Conservation (phyloP, 2,888 invertebrate species). For the Schizaphis graminum region DNA sequence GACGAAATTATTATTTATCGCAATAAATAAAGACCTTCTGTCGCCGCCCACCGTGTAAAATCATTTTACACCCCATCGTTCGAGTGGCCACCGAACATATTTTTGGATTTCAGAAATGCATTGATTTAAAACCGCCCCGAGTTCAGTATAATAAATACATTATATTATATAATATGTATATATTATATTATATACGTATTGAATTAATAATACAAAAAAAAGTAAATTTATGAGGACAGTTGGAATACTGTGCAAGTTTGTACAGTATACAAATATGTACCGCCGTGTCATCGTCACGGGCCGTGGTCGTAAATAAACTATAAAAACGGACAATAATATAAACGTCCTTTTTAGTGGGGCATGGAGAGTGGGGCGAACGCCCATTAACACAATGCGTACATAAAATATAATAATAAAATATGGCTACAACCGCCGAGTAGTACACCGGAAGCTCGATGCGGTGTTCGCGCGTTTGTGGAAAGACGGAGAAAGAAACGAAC, state of each 20-base stretch:
- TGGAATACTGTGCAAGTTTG: background rate
- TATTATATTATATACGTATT: background rate
- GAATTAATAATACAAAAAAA: constrained; percentile 10
- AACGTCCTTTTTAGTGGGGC: background rate
- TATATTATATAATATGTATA: background rate
- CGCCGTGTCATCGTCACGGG: background rate
- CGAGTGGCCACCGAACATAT: background rate
- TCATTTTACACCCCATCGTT: background rate
- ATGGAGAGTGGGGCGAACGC: background rate
- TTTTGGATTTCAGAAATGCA: background rate
- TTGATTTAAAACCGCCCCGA: background rate
- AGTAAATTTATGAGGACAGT: background rate
- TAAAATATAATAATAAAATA: constrained; percentile 9
- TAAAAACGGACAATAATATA: background rate
- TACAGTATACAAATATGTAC: background rate
- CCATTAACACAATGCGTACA: background rate
- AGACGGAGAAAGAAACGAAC: constrained; percentile 1
- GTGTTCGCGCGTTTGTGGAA: background rate
- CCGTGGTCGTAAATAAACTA: constrained; percentile 8
- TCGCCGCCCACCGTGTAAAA: constrained; percentile 10
- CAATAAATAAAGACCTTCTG: constrained; percentile 39
- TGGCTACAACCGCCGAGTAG: background rate
- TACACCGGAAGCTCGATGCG: constrained; percentile 5
- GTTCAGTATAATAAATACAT: background rate
- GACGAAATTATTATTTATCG: constrained; percentile 40